Conservation (phyloP, 2,797 vertebrate genomes). For the Enteromius argenteus region DNA sequence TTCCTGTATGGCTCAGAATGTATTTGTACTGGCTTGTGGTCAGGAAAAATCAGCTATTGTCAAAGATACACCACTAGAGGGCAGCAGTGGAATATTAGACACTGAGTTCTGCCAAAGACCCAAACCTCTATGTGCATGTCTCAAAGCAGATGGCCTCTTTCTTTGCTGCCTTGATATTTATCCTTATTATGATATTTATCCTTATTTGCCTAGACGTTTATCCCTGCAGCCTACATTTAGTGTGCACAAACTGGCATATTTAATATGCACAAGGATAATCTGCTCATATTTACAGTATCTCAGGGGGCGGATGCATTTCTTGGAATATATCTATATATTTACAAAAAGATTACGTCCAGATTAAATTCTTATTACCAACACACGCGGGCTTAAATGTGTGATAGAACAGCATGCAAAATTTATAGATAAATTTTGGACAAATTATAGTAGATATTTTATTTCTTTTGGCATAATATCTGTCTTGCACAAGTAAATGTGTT, state of each 20-base stretch:
- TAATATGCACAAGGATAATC: constrained; percentile 33
- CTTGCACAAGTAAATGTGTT: neutral
- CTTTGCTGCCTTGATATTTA: constrained; percentile 8
- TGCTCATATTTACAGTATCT: neutral
- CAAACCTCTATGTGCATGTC: neutral
- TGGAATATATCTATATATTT: constrained; percentile 13
- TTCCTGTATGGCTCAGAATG: neutral
- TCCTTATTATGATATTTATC: constrained; percentile 5
- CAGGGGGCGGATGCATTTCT: neutral
- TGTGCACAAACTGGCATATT: constrained; percentile 4
- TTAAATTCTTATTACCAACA: neutral
- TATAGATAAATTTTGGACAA: neutral
- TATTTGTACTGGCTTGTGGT: neutral
- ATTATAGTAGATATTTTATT: neutral
- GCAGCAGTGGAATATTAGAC: constrained; percentile 34
- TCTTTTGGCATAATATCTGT: neutral
- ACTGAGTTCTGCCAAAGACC: neutral
- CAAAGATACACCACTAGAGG: constrained; percentile 37
- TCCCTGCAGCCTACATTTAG: neutral
- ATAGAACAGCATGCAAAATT: constrained; percentile 3
- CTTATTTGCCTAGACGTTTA: constrained; percentile 8
- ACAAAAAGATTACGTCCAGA: constrained; percentile 25
- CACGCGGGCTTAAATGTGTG: constrained; percentile 3
- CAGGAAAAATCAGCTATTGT: neutral
- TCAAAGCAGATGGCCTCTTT: constrained; percentile 13